Evolutionary conservation across 1,140 invertebrate species (phyloP), one percentile per base, ranked within the genome.

Genomic region (Oscheius sp.): DNA sequence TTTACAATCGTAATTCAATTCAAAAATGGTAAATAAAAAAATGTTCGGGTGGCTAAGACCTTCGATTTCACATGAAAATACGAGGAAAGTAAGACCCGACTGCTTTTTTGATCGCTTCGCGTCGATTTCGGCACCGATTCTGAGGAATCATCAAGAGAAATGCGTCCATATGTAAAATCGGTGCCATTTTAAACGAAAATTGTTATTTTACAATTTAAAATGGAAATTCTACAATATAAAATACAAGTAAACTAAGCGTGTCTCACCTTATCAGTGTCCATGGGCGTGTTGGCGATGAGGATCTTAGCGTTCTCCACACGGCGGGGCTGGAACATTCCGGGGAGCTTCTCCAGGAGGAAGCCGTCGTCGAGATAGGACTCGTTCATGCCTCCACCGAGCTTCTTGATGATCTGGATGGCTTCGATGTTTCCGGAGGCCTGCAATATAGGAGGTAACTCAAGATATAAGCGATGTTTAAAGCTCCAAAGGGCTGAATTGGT

Each of bases 261-360:
- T 15, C 98, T 99, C 76, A 99, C 97, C 87, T 99, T 99, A 83
- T 99, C 97, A 23, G 95, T 95, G 85, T 99, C 97, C 97, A 99
- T 99, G 0, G 97, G 93, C 36, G 97, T 99, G 84, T 99, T 99
- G n/a, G 96, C 96, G 83, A 99, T 95, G 15, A 99, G 89, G 83
- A 99, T 98, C 82, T 91, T 91, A 13, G 94, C 94, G 80, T 91
- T 96, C 86, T 96, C 93, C 79, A 97, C 87, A 67, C 89, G 87
- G 84, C 93, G 93, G 0, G 93, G 93, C 84, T 94, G 93, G n/a
- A 90, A 87, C 35, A 91, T 88, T 55, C 94, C 94, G 20, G 92
- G 89, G 86, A 94, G 97, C 83, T 99, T 99, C 84, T 99, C 95
- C 70, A 99, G 86, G 28, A 99, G 87, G 84, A 99, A 99, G 89